These are phyloP conservation scores for Nasua narica DNA, from an alignment of 2,797 vertebrate species.

Conservation along the genomic window DNA sequence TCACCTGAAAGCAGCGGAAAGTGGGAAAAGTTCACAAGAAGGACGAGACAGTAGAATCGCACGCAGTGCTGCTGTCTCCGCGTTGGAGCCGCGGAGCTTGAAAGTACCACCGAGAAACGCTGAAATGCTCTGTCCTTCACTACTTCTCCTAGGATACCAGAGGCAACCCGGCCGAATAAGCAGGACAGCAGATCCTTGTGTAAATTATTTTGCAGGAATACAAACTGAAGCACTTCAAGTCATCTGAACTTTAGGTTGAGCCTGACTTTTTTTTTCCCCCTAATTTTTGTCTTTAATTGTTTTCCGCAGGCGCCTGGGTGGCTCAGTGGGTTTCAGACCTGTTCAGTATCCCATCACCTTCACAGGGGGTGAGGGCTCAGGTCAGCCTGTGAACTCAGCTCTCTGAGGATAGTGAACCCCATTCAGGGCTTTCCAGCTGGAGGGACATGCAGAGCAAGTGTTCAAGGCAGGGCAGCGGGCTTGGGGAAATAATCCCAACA, in stretches of 20 bases:
- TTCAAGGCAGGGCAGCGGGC: not conserved
- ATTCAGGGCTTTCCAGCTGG: not conserved
- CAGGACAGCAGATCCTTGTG: not conserved
- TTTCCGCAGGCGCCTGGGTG: no score
- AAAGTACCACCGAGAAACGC: not conserved
- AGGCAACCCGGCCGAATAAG: not conserved
- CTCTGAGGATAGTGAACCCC: not conserved
- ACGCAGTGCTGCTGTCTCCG: not conserved
- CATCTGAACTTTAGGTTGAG: not conserved
- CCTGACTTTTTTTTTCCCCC: not conserved
- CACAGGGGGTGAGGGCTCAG: not conserved
- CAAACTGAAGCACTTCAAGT: not conserved
- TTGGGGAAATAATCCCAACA: not conserved
- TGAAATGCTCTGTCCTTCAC: not conserved
- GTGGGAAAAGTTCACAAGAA: not conserved
- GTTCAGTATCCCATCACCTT: not conserved
- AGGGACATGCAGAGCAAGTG: not conserved
- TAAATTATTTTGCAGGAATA: not conserved
- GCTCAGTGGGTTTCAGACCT: no score
- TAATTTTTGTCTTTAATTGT: not conserved
- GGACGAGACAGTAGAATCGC: not conserved
- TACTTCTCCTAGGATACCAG: not conserved
- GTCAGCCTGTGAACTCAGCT: not conserved
- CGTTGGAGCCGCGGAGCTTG: conserved; percentile 41
- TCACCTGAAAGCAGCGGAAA: not conserved